phyloP scores from a whole-genome alignment of 2,888 invertebrate species.

The Clepsis dumicolana region DNA sequence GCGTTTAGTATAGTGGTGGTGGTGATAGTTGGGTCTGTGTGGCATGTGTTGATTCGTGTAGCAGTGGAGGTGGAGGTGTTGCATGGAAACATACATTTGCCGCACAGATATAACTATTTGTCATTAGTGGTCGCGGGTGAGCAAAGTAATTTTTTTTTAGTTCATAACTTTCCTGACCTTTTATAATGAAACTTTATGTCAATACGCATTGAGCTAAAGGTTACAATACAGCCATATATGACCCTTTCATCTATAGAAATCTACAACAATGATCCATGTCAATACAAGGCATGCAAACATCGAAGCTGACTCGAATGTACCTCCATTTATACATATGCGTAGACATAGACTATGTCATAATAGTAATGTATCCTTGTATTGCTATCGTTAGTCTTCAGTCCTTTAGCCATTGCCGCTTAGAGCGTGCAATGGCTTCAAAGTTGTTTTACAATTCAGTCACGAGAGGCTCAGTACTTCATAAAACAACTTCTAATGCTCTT shows the following conservation, averaged over 20 bases:
- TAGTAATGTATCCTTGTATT: neutral
- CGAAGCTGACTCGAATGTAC: neutral
- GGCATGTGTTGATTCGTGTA: no score
- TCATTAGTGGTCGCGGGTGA: no score
- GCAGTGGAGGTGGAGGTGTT: no score
- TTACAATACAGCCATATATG: constrained; percentile 13
- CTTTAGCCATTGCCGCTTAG: neutral
- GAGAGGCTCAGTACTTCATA: no score
- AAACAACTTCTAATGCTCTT: no score
- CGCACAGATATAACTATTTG: no score
- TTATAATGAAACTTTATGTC: constrained; percentile 21
- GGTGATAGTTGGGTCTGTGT: no score
- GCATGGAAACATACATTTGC: no score
- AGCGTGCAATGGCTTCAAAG: neutral
- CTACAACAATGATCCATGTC: constrained; percentile 28
- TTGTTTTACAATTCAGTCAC: neutral
- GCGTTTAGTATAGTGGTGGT: no score
- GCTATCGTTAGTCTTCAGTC: neutral
- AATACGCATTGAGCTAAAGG: constrained; percentile 12
- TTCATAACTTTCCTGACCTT: constrained; percentile 24
- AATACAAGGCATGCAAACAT: constrained; percentile 28
- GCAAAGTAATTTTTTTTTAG: no score
- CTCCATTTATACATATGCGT: constrained; percentile 1
- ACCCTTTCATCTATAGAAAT: constrained; percentile 33
- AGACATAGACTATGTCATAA: neutral